Base-by-base conservation (phyloP, 2,797 vertebrate species). In the Tolypeutes matacus region DNA sequence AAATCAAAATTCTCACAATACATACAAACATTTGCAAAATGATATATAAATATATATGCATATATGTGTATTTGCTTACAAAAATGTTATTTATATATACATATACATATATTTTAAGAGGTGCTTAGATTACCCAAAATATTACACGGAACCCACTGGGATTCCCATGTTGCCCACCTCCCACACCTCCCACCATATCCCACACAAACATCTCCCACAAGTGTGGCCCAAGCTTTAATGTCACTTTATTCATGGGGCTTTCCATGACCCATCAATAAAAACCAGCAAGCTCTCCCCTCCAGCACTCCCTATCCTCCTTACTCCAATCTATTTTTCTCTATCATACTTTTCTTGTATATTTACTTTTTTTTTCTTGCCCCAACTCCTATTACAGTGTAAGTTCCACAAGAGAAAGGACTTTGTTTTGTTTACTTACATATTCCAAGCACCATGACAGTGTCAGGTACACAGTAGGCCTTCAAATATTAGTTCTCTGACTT, bases 191-290 rank as follows among this genome's bases (percentile, higher is more conserved):
- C n/a, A n/a, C n/a, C n/a, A n/a, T n/a, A n/a, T n/a, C n/a, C n/a
- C n/a, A n/a, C n/a, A n/a, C n/a, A n/a, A n/a, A n/a, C n/a, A n/a
- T n/a, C n/a, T n/a, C n/a, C n/a, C n/a, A n/a, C n/a, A n/a, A n/a
- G n/a, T n/a, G n/a, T n/a, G n/a, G n/a, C n/a, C n/a, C n/a, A n/a
- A n/a, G n/a, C n/a, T 86, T 83, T 69, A 69, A 78, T 46, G 60
- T 86, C 53, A 73, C 78, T 29, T 91, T 93, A 62, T 36, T 89
- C 42, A 67, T 29, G 78, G 88, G 29, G 34, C n/a, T 31, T 62
- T 60, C 73, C n/a, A 76, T 73, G 53, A 62, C 78, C 34, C 42
- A 89, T 17, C 65, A 92, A 69, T 49, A 90, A 90, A 39, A n/a
- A 82, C 53, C 11, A 69, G 62, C 56, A 65, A 67, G n/a, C 69